phyloP scores from a whole-genome alignment of 1,140 invertebrate genomes.

The Marisa cornuarietis region DNA sequence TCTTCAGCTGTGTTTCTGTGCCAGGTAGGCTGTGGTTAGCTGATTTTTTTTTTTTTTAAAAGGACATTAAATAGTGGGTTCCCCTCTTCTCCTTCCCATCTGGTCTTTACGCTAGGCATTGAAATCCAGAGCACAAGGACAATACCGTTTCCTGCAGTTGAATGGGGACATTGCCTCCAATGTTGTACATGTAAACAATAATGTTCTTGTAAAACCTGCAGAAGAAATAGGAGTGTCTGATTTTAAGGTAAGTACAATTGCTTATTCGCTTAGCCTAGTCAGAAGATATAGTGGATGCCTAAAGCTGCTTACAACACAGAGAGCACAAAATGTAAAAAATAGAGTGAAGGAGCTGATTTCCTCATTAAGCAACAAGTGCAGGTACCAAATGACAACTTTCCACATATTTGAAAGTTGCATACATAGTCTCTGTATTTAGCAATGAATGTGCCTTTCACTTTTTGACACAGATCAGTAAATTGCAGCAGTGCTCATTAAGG shows the following conservation, averaged over 20 bases:
- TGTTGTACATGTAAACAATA: slow-evolving; percentile 3
- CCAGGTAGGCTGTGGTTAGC: not conserved
- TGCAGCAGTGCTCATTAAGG: not conserved
- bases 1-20: not conserved
- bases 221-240: slow-evolving; percentile 14
- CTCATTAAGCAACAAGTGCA: not conserved
- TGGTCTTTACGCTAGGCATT: not conserved
- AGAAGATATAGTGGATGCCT: not conserved
- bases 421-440: not conserved
- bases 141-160: slow-evolving; percentile 14
- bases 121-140: not conserved
- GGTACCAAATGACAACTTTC: not conserved
- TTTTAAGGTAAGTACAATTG: slow-evolving; percentile 7
- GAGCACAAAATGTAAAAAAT: too few species aligned
- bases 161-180: not conserved
- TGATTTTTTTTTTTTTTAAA: slow-evolving; percentile 2
- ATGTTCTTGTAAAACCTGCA: not conserved
- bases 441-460: not conserved
- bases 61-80: not conserved
- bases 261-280: not conserved
- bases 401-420: not conserved
- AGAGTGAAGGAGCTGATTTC: not conserved
- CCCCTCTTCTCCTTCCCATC: not conserved
- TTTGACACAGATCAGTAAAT: not conserved
- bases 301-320: too few species aligned